Percentiles rank a stretch among this genome's conserved stretches.
phyloP scores from a whole-genome alignment of 2,888 invertebrate genomes.

The Drosophila monieri region DNA sequence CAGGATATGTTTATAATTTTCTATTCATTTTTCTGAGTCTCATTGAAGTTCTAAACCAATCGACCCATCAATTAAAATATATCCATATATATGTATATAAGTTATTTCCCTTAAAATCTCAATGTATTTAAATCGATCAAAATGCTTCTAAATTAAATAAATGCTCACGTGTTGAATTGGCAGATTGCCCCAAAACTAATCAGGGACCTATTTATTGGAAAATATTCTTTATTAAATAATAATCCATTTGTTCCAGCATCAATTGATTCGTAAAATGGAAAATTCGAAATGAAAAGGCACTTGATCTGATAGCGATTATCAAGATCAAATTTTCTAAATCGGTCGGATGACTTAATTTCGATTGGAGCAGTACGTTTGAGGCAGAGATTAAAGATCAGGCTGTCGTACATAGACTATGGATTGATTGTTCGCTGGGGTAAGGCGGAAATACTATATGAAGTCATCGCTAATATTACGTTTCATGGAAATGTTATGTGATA shows the following conservation, averaged over 20 bases:
- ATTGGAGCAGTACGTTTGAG: slow-evolving; percentile 17
- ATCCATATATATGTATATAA: slow-evolving; percentile 11
- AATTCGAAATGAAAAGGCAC: slow-evolving; percentile 5
- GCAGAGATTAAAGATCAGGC: slow-evolving; percentile 35
- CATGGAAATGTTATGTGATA: neutral
- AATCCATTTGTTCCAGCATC: neutral
- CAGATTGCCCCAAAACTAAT: neutral
- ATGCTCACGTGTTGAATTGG: slow-evolving; percentile 16
- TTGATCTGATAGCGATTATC: slow-evolving; percentile 42
- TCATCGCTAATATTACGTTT: slow-evolving; percentile 31
- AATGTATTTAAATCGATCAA: slow-evolving; percentile 32
- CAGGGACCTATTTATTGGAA: neutral
- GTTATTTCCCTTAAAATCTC: slow-evolving; percentile 22
- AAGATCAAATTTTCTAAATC: slow-evolving; percentile 56
- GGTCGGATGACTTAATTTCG: slow-evolving; percentile 54
- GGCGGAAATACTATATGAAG: slow-evolving; percentile 27
- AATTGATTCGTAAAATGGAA: neutral
- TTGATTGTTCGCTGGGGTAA: slow-evolving; percentile 38
- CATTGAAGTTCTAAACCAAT: slow-evolving; percentile 1
- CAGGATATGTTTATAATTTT: neutral
- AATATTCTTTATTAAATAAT: neutral
- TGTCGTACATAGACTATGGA: slow-evolving; percentile 17
- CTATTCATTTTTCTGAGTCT: neutral
- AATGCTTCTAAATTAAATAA: slow-evolving; percentile 31
- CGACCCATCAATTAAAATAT: slow-evolving; percentile 11